Percentiles rank a stretch among this genome's conserved stretches.
Evolutionary conservation across 2,797 vertebrate species (phyloP).

Genomic region (Paguma larvata): DNA sequence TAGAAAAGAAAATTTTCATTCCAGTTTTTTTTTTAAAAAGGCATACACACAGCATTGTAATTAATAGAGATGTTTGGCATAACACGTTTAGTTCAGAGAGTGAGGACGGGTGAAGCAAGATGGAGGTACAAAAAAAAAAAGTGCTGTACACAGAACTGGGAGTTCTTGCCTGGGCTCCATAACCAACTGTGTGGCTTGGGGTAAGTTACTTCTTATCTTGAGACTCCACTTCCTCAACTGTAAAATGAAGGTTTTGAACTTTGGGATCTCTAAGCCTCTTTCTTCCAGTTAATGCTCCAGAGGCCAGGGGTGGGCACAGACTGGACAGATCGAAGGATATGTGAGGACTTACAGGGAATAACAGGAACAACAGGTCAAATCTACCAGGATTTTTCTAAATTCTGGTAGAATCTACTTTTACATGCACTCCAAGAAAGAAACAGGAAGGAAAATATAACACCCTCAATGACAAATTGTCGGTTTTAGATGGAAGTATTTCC

Average conservation of each 20-base stretch:
- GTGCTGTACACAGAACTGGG: not conserved
- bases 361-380: not conserved
- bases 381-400: not conserved
- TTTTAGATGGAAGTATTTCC: slow-evolving; percentile 24
- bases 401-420: slow-evolving; percentile 24
- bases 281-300: not conserved
- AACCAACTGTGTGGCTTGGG: not conserved
- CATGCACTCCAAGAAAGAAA: slow-evolving; percentile 36
- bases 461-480: not conserved
- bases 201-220: not conserved
- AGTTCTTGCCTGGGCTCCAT: not conserved
- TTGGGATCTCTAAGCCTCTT: not conserved
- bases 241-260: not conserved
- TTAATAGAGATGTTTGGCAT: not conserved
- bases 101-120: not conserved
- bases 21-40: not conserved
- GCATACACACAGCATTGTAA: not conserved
- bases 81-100: not conserved
- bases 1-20: not conserved
- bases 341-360: not conserved
- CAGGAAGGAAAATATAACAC: not conserved
- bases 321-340: not conserved
- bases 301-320: not conserved
- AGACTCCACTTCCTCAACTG: not conserved
- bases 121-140: not conserved